phyloP scores from a whole-genome alignment of 2,113 vertebrate species.

The Aviceda subcristata region DNA sequence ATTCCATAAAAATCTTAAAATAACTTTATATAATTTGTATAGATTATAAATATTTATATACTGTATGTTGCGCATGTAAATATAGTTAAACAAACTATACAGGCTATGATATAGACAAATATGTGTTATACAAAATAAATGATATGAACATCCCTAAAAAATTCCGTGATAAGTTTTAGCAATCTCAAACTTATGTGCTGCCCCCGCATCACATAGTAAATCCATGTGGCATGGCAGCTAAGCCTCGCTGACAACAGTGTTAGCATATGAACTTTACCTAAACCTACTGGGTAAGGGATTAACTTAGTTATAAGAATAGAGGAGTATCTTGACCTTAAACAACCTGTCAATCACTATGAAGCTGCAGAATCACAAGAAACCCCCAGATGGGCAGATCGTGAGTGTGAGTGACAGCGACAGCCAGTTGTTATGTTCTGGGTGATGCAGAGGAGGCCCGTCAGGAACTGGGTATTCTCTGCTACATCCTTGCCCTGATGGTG shows the following conservation, averaged over 20 bases:
- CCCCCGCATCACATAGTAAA: rapidly evolving
- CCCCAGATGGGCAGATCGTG: background rate
- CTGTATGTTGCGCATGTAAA: background rate
- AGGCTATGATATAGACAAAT: background rate
- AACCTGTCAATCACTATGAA: background rate
- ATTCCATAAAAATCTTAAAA: background rate
- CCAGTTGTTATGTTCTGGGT: background rate
- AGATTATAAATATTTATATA: background rate
- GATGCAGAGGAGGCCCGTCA: background rate
- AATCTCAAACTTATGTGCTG: background rate
- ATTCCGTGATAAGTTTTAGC: background rate
- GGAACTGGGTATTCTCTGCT: background rate
- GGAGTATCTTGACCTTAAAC: background rate
- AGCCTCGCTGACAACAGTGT: background rate
- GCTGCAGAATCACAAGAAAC: background rate
- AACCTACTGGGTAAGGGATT: rapidly evolving
- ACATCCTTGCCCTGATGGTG: background rate
- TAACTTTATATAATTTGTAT: background rate
- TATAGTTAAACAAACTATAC: background rate
- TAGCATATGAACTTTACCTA: background rate
- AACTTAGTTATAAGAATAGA: background rate
- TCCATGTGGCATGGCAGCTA: background rate
- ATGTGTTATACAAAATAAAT: background rate
- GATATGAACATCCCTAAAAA: background rate
- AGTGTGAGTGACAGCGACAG: rapidly evolving